Evolutionary conservation across 2,113 vertebrate genomes (phyloP).

Genomic region (Hoplias malabaricus): DNA sequence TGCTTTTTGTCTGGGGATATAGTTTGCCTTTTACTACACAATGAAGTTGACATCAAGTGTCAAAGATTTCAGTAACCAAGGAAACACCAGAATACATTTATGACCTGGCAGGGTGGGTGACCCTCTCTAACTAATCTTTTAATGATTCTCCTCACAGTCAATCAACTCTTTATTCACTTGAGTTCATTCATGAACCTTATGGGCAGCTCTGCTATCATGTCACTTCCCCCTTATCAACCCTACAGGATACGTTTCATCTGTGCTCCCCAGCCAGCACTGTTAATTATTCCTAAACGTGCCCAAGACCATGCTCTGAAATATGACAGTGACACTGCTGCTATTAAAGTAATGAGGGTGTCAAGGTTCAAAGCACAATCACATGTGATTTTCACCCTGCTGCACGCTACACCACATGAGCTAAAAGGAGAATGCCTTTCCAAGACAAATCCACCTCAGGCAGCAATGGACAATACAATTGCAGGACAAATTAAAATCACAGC

Average conservation of each 20-base stretch:
- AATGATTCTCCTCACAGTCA: not conserved
- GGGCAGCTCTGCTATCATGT: constrained; percentile 21
- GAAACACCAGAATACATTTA: constrained; percentile 14
- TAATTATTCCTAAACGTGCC: constrained; percentile 66
- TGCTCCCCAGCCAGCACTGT: constrained; percentile 47
- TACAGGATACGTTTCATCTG: not conserved
- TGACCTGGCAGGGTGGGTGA: constrained; percentile 17
- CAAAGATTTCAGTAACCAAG: not conserved
- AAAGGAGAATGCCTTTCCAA: not conserved
- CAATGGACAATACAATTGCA: not conserved
- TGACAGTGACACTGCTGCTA: constrained; percentile 55
- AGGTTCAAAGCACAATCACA: constrained; percentile 67
- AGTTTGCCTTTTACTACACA: not conserved
- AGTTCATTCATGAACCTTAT: constrained; percentile 43
- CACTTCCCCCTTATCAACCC: constrained; percentile 33
- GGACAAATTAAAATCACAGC: not conserved
- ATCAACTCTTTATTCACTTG: not conserved
- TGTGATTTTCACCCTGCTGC: constrained; percentile 46
- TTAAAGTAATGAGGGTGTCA: constrained; percentile 62
- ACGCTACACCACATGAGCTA: constrained; percentile 4
- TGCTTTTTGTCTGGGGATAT: not conserved
- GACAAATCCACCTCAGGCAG: not conserved
- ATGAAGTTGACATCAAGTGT: not conserved
- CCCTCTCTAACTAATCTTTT: constrained; percentile 7
- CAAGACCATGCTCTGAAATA: constrained; percentile 59